Base-by-base conservation (phyloP, 2,113 vertebrate species). In the Corythornis cristatus region DNA sequence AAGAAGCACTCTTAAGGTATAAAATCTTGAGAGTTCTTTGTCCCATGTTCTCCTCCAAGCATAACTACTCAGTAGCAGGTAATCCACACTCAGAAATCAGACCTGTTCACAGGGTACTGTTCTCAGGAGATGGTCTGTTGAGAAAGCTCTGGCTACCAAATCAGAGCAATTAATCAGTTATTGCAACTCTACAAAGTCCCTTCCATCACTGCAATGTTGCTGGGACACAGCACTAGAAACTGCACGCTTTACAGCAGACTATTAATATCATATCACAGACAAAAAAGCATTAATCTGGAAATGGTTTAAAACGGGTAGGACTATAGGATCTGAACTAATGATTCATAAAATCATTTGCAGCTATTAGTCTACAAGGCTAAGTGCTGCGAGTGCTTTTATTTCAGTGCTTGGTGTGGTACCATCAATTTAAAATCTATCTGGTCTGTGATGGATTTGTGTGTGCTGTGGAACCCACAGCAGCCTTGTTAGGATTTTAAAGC, bases 321-420 rank as follows among this genome's bases (percentile, higher is more conserved):
- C 68, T 94, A 93, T n/a, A 93, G 93, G 93, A 89, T 94, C 86
- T 92, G 96, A 97, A 89, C 95, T 97, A 98, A 98, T 96, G 97
- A 97, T 95, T 97, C 97, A 97, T 98, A 97, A 97, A 97, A 97
- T 97, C 83, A 97, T 97, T 97, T 96, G 70, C 71, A 94, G 92
- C 95, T 97, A 96, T 98, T 97, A 97, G 93, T 62, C 91, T 95
- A 86, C 92, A 93, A 93, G 95, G 78, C 86, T 95, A 97, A 96
- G 84, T 96, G 91, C 85, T 96, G 50, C 82, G 91, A 88, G 83
- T 58, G 82, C 92, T 96, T 97, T 97, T 94, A 97, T 96, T 96
- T 96, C 91, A 82, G n/a, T 91, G 83, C 86, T 95, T 93, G 71
- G 79, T 95, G 46, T 95, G 85, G 95, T 77, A 95, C 45, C 81